Percentiles rank a stretch among this genome's conserved stretches.
phyloP scores from a whole-genome alignment of 2,113 vertebrate genomes.

The Solea senegalensis region DNA sequence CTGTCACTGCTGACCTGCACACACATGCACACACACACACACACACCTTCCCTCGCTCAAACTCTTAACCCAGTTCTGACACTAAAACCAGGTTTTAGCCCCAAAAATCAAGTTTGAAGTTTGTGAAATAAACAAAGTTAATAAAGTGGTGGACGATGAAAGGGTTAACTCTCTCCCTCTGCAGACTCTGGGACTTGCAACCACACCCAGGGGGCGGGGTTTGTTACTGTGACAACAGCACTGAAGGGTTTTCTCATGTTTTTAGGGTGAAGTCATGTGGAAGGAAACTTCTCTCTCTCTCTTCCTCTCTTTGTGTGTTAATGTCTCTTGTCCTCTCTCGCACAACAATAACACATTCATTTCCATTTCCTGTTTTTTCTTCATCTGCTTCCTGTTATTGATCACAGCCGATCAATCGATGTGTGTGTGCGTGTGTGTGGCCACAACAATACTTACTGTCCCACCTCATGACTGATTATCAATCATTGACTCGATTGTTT shows the following conservation, averaged over 20 bases:
- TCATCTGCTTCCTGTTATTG: too few relatives aligned
- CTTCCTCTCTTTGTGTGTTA: conserved; percentile 14
- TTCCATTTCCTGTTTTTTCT: background rate
- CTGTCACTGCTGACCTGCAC: conserved; percentile 26
- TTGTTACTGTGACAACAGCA: conserved; percentile 27
- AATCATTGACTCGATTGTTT: too few relatives aligned
- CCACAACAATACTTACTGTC: too few relatives aligned
- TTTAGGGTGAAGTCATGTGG: conserved; percentile 62
- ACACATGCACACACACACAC: background rate
- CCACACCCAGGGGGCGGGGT: conserved; percentile 36
- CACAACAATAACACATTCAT: background rate
- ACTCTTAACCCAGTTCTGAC: too few relatives aligned
- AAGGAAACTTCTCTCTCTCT: conserved; percentile 29
- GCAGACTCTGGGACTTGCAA: conserved; percentile 6
- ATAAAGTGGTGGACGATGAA: conserved; percentile 3
- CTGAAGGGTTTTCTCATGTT: conserved; percentile 23
- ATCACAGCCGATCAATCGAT: too few relatives aligned
- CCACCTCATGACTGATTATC: too few relatives aligned
- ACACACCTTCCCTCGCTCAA: too few relatives aligned
- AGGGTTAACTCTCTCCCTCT: conserved; percentile 48
- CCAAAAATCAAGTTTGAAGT: too few relatives aligned
- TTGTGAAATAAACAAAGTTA: background rate
- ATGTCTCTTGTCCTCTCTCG: background rate
- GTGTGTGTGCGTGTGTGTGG: too few relatives aligned
- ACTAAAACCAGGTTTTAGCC: too few relatives aligned